Percentiles rank a stretch among this genome's conserved stretches.
Conservation (phyloP, 2,888 invertebrate species). For the Drosophila limbata region DNA sequence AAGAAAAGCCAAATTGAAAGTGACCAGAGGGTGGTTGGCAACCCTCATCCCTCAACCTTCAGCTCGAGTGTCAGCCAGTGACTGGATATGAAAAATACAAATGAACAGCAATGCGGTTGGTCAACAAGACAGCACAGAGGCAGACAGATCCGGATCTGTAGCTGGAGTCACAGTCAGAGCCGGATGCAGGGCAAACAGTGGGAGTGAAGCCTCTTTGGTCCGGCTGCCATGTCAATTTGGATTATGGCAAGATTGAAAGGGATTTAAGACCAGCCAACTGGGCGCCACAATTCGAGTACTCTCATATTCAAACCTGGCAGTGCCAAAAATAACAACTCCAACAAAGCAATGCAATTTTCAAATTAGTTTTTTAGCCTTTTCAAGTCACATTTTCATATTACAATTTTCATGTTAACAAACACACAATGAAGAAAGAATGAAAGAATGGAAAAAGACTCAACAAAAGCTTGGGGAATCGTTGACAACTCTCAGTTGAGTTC, state of each 20-base stretch:
- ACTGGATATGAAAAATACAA: constrained; percentile 74
- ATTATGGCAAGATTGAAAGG: constrained; percentile 76
- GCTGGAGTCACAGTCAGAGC: not conserved
- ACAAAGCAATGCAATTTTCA: constrained; percentile 68
- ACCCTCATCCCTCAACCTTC: not conserved
- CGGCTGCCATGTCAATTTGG: constrained; percentile 72
- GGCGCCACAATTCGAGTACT: constrained; percentile 22
- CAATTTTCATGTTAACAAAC: constrained; percentile 33
- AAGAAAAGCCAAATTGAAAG: constrained; percentile 76
- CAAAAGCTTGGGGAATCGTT: constrained; percentile 47
- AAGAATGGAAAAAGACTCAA: constrained; percentile 8
- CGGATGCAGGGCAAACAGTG: constrained; percentile 25
- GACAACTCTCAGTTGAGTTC: constrained; percentile 37
- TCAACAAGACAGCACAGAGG: constrained; percentile 70
- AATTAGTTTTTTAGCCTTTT: constrained; percentile 70
- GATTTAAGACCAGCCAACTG: constrained; percentile 56
- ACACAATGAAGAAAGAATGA: constrained; percentile 13
- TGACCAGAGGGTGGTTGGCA: constrained; percentile 61
- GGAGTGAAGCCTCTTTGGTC: constrained; percentile 53
- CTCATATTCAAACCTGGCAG: constrained; percentile 16
- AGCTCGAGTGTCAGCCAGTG: constrained; percentile 40
- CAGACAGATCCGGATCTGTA: not conserved
- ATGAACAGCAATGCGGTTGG: constrained; percentile 77
- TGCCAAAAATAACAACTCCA: constrained; percentile 7
- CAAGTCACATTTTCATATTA: constrained; percentile 52